A percentile compares a stretch with the other conserved stretches of the same genome.
Evolutionary conservation across 37 sponge, comb jelly and placozoan species (phyloP).

Genomic region (Hormiphora californensis): DNA sequence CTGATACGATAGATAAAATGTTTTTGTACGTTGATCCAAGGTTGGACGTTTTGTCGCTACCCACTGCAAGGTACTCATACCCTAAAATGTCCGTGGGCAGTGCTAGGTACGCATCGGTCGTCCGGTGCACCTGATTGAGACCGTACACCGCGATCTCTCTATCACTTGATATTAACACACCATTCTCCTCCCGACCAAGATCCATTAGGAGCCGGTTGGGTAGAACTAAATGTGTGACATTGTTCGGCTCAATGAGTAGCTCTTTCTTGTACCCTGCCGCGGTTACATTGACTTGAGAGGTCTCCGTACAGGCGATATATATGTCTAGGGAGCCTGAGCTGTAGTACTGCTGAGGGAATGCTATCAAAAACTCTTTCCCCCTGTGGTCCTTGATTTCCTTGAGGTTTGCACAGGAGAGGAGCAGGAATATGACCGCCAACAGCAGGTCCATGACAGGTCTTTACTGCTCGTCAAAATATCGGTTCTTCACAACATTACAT

Average conservation of each 20-base stretch:
- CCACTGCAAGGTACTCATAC: not conserved
- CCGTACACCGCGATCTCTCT: conserved; percentile 24
- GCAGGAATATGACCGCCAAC: no score
- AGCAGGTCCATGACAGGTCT: no score
- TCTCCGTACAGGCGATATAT: conserved; percentile 1
- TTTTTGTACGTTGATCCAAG: not conserved
- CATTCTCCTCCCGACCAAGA: conserved; percentile 7
- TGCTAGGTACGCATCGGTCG: conserved; percentile 25
- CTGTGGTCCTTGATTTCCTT: conserved; percentile 50
- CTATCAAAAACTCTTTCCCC: conserved; percentile 33
- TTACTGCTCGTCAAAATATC: no score
- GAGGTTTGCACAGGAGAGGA: no score
- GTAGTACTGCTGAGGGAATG: conserved; percentile 35
- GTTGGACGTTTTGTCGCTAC: not conserved
- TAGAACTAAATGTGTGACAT: conserved; percentile 21
- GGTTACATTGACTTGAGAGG: not conserved
- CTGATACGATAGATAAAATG: conserved; percentile 8
- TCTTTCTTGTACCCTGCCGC: not conserved
- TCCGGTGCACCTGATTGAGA: conserved; percentile 18
- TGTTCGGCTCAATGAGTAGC: not conserved
- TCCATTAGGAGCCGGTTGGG: conserved; percentile 32
- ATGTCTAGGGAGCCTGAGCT: conserved; percentile 49
- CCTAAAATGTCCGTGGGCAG: conserved; percentile 25
- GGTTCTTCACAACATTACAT: no score
- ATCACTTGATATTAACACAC: conserved; percentile 11